Conservation (phyloP, 2,113 vertebrate species). For the Paratilapia polleni region DNA sequence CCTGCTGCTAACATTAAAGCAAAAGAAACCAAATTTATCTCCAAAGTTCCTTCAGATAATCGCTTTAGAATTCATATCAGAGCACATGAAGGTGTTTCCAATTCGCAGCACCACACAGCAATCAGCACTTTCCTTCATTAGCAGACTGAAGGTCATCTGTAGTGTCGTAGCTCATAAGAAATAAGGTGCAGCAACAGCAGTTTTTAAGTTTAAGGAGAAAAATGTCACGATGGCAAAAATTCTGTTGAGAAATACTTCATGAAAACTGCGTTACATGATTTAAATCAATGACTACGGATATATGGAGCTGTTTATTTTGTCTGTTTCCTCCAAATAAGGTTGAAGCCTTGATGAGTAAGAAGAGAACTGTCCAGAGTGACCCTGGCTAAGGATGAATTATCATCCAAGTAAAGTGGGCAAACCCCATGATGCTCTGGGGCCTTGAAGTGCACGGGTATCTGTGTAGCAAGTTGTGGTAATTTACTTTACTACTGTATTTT, state of each 20-base stretch:
- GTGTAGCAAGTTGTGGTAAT: no score
- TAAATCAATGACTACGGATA: neutral
- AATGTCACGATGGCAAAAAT: neutral
- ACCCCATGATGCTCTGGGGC: neutral
- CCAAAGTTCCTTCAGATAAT: conserved; percentile 49
- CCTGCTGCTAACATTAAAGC: conserved; percentile 53
- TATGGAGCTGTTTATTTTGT: no score
- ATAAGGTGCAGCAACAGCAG: conserved; percentile 5
- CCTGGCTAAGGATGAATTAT: neutral
- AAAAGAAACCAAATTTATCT: conserved; percentile 45
- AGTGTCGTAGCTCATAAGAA: neutral
- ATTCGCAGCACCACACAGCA: conserved; percentile 38
- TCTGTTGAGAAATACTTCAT: neutral
- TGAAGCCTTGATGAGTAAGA: no score
- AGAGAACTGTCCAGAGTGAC: neutral
- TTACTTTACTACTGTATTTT: no score
- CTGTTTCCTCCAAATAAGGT: no score
- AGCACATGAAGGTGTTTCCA: conserved; percentile 56
- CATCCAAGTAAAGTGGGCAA: neutral
- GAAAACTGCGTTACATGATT: neutral
- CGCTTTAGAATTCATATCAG: conserved; percentile 51
- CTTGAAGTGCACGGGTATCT: no score
- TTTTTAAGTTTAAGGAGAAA: neutral
- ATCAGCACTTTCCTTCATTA: conserved; percentile 57
- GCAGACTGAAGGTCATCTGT: conserved; percentile 58